phyloP scores from a whole-genome alignment of 2,797 vertebrate species.

The Lateolabrax maculatus region DNA sequence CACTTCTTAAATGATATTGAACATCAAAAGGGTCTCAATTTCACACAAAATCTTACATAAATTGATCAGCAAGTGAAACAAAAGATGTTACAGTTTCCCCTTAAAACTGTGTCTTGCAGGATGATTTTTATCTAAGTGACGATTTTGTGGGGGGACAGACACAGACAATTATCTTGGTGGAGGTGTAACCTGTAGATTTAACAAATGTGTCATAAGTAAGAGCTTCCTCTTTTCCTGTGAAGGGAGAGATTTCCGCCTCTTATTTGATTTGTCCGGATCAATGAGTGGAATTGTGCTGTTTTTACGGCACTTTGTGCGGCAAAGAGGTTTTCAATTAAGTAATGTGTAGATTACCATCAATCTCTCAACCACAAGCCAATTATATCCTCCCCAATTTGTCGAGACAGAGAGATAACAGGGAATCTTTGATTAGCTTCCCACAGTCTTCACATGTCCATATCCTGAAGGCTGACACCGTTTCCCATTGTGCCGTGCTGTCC shows the following conservation, averaged over 20 bases:
- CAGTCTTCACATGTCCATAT: conserved; percentile 62
- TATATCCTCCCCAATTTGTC: conserved; percentile 59
- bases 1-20: conserved; percentile 50
- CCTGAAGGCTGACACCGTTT: conserved; percentile 60
- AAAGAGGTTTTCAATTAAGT: conserved; percentile 91
- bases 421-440: conserved; percentile 77
- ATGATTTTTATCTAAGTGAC: conserved; percentile 22
- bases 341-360: conserved; percentile 90
- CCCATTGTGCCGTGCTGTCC: conserved; percentile 30
- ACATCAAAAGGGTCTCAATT: conserved; percentile 32
- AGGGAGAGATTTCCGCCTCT: conserved; percentile 80
- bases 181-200: conserved; percentile 67
- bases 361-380: conserved; percentile 70
- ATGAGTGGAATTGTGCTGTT: conserved; percentile 84
- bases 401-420: conserved; percentile 71
- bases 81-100: conserved; percentile 4
- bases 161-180: conserved; percentile 27
- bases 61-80: conserved; percentile 33
- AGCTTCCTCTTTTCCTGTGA: conserved; percentile 75
- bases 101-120: conserved; percentile 3
- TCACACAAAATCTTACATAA: conserved; percentile 1
- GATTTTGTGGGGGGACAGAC: not conserved
- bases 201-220: conserved; percentile 74
- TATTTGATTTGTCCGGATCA: conserved; percentile 86
- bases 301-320: conserved; percentile 81